Conservation (phyloP, 2,797 vertebrate species). For the Mustela erminea region DNA sequence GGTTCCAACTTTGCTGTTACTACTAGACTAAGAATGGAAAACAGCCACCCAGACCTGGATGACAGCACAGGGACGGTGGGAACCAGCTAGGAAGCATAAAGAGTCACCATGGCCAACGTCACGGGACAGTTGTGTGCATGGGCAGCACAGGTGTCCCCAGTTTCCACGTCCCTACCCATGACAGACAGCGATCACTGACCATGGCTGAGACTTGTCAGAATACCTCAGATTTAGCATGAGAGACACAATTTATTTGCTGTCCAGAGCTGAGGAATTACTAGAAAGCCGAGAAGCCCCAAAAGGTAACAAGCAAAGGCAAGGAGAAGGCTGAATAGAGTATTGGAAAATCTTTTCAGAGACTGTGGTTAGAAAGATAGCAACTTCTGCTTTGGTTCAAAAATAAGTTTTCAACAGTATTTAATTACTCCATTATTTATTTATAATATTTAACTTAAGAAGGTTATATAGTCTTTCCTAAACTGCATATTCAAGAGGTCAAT, state of each 20-base stretch:
- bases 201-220: not conserved
- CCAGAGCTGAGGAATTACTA: not conserved
- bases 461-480: slow-evolving; percentile 24
- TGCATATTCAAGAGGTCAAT: slow-evolving; percentile 1
- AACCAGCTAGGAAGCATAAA: not conserved
- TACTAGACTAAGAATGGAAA: slow-evolving; percentile 7
- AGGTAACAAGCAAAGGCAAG: not conserved
- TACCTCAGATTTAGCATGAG: not conserved
- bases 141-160: fast-evolving
- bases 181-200: not conserved
- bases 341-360: slow-evolving; percentile 21
- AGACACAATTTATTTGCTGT: not conserved
- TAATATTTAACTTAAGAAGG: not conserved
- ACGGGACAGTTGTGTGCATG: fast-evolving
- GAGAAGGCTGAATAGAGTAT: not conserved
- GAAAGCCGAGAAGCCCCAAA: not conserved
- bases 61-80: not conserved
- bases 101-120: not conserved
- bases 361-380: not conserved
- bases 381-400: slow-evolving; percentile 35
- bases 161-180: fast-evolving
- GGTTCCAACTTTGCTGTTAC: not conserved
- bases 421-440: slow-evolving; percentile 12
- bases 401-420: not conserved
- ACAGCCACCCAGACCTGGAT: not conserved